These are phyloP conservation scores for Epinephelus coioides DNA, from an alignment of 2,797 vertebrate species.

Conservation along the genomic window DNA sequence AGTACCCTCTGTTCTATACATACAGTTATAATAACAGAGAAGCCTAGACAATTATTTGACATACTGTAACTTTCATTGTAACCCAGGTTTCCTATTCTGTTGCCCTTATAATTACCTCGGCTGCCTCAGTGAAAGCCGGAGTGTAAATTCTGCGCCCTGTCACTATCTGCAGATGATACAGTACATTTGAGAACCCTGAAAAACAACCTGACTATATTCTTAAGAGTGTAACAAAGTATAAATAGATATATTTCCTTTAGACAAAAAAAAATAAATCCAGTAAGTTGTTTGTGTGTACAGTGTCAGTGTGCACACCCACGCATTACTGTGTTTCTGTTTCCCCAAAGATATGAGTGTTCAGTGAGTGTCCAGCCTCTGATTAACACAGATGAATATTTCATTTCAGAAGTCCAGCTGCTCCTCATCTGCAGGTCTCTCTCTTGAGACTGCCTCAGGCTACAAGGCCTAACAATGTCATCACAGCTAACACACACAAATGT, in stretches of 20 bases:
- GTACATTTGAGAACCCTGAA: neutral
- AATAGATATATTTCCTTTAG: constrained; percentile 3
- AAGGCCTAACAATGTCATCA: constrained; percentile 55
- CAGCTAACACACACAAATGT: constrained; percentile 22
- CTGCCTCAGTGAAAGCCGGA: neutral
- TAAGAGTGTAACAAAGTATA: neutral
- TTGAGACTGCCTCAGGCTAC: constrained; percentile 57
- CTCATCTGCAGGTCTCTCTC: constrained; percentile 66
- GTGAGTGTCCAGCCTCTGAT: constrained; percentile 58
- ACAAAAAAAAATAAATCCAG: neutral
- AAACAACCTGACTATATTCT: neutral
- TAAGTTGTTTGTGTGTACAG: neutral
- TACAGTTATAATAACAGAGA: neutral
- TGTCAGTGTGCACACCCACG: neutral
- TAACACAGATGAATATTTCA: constrained; percentile 77
- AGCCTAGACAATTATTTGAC: neutral
- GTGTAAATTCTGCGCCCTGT: neutral
- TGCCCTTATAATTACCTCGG: constrained; percentile 1
- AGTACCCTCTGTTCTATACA: neutral
- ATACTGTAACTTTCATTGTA: neutral
- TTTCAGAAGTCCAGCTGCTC: constrained; percentile 75
- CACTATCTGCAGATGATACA: neutral
- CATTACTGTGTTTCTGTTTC: constrained; percentile 21
- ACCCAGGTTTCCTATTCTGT: neutral
- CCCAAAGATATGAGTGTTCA: constrained; percentile 33